Percentiles rank a stretch among this genome's conserved stretches.
Conservation (phyloP, 1,140 invertebrate genomes). For the Procambarus virginalis region DNA sequence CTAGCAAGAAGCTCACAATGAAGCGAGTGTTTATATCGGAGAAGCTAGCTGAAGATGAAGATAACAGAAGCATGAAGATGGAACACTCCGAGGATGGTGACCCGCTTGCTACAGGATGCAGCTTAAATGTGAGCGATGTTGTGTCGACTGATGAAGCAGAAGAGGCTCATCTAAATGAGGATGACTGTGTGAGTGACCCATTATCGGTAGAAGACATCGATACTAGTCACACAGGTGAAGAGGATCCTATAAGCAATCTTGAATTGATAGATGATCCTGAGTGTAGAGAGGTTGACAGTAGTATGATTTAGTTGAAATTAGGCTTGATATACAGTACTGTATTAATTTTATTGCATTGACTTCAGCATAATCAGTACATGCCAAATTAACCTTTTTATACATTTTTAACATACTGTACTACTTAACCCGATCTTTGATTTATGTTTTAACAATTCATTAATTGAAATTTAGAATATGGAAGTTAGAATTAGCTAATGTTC, state of each 20-base stretch:
- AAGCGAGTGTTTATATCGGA: conserved; percentile 61
- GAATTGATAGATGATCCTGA: neutral
- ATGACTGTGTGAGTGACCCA: neutral
- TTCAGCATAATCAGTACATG: too few relatives aligned
- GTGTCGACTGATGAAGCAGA: neutral
- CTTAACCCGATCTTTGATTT: too few relatives aligned
- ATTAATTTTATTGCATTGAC: neutral
- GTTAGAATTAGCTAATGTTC: too few relatives aligned
- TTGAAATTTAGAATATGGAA: too few relatives aligned
- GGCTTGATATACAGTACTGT: neutral
- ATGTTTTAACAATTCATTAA: too few relatives aligned
- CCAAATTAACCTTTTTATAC: too few relatives aligned
- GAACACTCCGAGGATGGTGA: neutral
- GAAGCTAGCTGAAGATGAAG: neutral
- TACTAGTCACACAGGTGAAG: neutral
- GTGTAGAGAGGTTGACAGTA: neutral
- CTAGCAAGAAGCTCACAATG: conserved; percentile 60
- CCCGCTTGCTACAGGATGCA: neutral
- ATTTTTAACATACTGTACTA: too few relatives aligned
- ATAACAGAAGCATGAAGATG: neutral
- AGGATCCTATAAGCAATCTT: neutral
- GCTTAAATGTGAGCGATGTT: neutral
- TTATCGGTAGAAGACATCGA: neutral
- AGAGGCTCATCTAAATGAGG: neutral
- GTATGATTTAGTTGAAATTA: neutral